Evolutionary conservation across 1,140 invertebrate species (phyloP), one percentile per base, ranked within the genome.

Genomic region (Ylistrum balloti): DNA sequence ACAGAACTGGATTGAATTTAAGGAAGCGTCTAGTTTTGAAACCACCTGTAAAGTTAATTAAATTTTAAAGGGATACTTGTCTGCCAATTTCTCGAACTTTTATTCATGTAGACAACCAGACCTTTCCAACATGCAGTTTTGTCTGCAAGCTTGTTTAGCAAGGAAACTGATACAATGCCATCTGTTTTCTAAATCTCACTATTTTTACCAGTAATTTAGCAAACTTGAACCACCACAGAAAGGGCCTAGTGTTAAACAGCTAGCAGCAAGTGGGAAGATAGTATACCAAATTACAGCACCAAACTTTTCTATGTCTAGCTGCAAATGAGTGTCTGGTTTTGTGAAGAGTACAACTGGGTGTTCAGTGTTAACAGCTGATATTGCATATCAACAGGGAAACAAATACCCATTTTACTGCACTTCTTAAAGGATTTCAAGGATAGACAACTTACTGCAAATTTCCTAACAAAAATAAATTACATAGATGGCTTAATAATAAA

Each of bases 161-260:
- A 28, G 56, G 56, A 74, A 74, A 74, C 56, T 38, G 35, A 74
- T n/a, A 74, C 56, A 74, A 74, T 74, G 22, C 56, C 56, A 74
- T 74, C 56, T 74, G 56, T 74, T 74, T 74, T 74, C 56, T 28
- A 74, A 17, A 74, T 74, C 56, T 11, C 56, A 28, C n/a, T 28
- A n/a, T n/a, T 74, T 45, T 45, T 45, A 38, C 41, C 41, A 17
- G 41, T 17, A 45, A 45, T 45, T 45, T 45, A 45, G 10, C 41
- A 45, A 45, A 9, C n/a, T 74, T 74, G 56, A 74, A 74, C 17
- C 56, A 74, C 13, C 45, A 74, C 1, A 74, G n/a, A 74, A 74
- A 74, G 56, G 56, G 5, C 5, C n/a, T 74, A 74, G 56, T 74
- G 56, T 74, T 74, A 74, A 74, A 74, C 56, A 17, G 22, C n/a